Conservation (phyloP, 2,797 vertebrate genomes). For the Masticophis lateralis region DNA sequence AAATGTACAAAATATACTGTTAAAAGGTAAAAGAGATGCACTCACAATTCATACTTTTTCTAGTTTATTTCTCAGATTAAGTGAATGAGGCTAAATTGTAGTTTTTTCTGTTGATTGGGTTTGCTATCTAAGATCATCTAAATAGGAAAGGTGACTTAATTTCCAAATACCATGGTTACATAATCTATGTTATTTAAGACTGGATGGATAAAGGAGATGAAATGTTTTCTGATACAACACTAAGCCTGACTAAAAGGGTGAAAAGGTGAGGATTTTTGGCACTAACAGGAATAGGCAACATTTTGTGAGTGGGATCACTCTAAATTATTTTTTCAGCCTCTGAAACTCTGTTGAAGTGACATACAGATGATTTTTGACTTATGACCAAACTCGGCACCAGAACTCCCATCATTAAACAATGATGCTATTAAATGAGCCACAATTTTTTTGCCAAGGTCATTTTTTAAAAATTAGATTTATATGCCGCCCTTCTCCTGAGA, state of each 20-base stretch:
- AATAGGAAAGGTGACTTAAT: not conserved
- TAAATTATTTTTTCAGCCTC: not conserved
- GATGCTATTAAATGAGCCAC: not conserved
- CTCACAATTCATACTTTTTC: not conserved
- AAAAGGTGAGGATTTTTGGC: not conserved
- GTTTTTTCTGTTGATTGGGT: not conserved
- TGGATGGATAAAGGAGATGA: not conserved
- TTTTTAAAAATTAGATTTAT: no score
- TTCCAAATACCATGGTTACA: not conserved
- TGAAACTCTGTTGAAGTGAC: not conserved
- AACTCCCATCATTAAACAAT: not conserved
- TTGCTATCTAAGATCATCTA: not conserved
- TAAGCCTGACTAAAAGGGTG: not conserved
- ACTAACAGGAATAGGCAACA: not conserved
- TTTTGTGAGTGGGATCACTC: not conserved
- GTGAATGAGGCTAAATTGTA: not conserved
- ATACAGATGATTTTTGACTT: not conserved
- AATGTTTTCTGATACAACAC: not conserved
- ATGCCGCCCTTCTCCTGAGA: no score
- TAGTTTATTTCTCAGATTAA: not conserved
- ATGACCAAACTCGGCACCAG: not conserved
- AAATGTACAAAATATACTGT: not conserved
- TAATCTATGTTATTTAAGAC: not conserved
- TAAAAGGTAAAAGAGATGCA: not conserved
- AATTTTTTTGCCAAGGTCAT: not conserved